A percentile compares a stretch with the other conserved stretches of the same genome.
Conservation (phyloP, 1,140 invertebrate genomes). For the Heliothis subflexa region DNA sequence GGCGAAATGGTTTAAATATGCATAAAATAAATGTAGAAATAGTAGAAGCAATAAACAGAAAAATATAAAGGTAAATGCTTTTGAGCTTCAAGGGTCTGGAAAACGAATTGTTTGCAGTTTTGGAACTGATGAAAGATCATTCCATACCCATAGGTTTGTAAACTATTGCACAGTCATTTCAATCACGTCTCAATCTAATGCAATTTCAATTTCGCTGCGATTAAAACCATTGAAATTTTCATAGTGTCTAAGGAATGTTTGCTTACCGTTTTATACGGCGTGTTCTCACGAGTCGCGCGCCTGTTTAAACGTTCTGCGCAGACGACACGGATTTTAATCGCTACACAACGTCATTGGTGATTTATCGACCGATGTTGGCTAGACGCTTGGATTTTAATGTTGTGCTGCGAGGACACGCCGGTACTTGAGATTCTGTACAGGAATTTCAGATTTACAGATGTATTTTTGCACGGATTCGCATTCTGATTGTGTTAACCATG, state of each 20-base stretch:
- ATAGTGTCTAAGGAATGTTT: constrained; percentile 58
- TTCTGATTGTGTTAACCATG: constrained; percentile 7
- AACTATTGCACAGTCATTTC: constrained; percentile 16
- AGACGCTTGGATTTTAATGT: constrained; percentile 48
- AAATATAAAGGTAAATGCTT: background rate
- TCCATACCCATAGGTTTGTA: background rate
- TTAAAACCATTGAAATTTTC: constrained; percentile 49
- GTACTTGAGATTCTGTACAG: constrained; percentile 30
- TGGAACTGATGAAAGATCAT: constrained; percentile 1
- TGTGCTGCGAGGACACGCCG: constrained; percentile 37
- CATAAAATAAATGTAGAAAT: background rate
- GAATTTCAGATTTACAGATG: constrained; percentile 36
- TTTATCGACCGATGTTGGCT: constrained; percentile 66
- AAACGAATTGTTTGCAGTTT: background rate
- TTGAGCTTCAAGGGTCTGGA: constrained; percentile 29
- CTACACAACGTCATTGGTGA: constrained; percentile 72
- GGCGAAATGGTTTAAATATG: constrained; percentile 23
- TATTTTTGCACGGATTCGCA: constrained; percentile 32
- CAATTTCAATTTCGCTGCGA: constrained; percentile 17
- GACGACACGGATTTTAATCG: constrained; percentile 79
- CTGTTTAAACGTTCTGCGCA: constrained; percentile 65
- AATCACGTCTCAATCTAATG: constrained; percentile 12
- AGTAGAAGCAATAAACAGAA: constrained; percentile 6
- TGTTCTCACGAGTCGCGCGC: constrained; percentile 76
- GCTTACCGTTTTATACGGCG: constrained; percentile 58